phyloP scores from a whole-genome alignment of 2,113 vertebrate genomes.

The Thamnaconus septentrionalis region DNA sequence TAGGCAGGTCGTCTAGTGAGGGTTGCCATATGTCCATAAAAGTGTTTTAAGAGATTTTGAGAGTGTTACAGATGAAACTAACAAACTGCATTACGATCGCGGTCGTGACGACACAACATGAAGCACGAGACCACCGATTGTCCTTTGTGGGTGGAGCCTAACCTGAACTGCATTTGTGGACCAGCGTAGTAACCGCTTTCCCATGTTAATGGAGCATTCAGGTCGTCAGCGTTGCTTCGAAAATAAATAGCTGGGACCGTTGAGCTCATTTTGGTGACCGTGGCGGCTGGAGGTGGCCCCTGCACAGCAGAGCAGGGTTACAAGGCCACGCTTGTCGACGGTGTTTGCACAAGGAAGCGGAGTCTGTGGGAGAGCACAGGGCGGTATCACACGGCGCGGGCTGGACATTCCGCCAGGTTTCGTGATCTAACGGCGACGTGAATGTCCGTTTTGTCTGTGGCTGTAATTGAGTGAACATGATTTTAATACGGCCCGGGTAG shows the following conservation, averaged over 20 bases:
- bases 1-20: too few relatives aligned
- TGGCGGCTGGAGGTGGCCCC: conserved; percentile 6
- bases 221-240: neutral
- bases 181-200: conserved; percentile 6
- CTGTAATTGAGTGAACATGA: conserved; percentile 16
- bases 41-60: too few relatives aligned
- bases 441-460: conserved; percentile 27
- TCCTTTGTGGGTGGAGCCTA: too few relatives aligned
- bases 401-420: conserved; percentile 21
- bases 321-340: conserved; percentile 46
- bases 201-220: conserved; percentile 21
- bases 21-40: too few relatives aligned
- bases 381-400: conserved; percentile 47
- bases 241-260: conserved; percentile 38
- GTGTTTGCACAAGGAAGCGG: conserved; percentile 53
- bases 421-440: neutral
- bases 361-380: conserved; percentile 29
- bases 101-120: neutral
- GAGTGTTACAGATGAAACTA: too few relatives aligned
- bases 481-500: conserved; percentile 1
- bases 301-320: conserved; percentile 15
- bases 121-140: neutral
- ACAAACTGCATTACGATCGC: too few relatives aligned
- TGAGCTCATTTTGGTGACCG: conserved; percentile 28
- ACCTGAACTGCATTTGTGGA: neutral